Conservation (phyloP, 2,888 invertebrate genomes). For the Machimus rusticus region DNA sequence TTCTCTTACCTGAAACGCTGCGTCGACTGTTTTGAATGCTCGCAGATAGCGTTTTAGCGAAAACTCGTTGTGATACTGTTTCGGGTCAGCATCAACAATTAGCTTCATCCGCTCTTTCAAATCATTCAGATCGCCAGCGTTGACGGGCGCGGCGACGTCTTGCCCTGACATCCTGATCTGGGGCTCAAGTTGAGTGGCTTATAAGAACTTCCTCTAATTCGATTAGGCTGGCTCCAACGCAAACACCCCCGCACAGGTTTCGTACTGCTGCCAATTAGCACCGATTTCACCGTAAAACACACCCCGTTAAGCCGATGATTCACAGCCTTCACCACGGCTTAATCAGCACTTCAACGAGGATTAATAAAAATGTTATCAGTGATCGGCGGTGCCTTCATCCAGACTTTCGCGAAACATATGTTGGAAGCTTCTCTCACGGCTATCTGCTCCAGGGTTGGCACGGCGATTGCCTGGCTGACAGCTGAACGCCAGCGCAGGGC, state of each 20-base stretch:
- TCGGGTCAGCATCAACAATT: conserved; percentile 75
- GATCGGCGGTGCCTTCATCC: not conserved
- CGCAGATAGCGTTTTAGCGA: conserved; percentile 75
- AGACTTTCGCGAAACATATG: conserved; percentile 32
- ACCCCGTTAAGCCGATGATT: not conserved
- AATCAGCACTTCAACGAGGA: not conserved
- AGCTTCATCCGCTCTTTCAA: conserved; percentile 76
- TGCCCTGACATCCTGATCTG: conserved; percentile 57
- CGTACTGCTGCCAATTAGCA: not conserved
- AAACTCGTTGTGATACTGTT: conserved; percentile 78
- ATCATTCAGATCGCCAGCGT: conserved; percentile 71
- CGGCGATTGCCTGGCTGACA: not conserved
- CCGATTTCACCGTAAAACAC: not conserved
- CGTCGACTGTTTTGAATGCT: conserved; percentile 77
- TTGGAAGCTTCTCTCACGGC: not conserved
- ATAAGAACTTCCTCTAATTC: not conserved
- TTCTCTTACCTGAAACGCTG: conserved; percentile 72
- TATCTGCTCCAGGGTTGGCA: not conserved
- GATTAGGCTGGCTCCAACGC: not conserved
- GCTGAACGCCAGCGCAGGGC: not conserved
- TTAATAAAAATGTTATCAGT: not conserved
- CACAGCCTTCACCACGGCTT: not conserved
- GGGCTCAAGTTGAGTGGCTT: not conserved
- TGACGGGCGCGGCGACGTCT: conserved; percentile 64
- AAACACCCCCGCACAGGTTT: not conserved